A percentile compares a stretch with the other conserved stretches of the same genome.
These are phyloP conservation scores for Drosophila ananassae DNA, from an alignment of 1,140 invertebrate species.

Conservation along the genomic window DNA sequence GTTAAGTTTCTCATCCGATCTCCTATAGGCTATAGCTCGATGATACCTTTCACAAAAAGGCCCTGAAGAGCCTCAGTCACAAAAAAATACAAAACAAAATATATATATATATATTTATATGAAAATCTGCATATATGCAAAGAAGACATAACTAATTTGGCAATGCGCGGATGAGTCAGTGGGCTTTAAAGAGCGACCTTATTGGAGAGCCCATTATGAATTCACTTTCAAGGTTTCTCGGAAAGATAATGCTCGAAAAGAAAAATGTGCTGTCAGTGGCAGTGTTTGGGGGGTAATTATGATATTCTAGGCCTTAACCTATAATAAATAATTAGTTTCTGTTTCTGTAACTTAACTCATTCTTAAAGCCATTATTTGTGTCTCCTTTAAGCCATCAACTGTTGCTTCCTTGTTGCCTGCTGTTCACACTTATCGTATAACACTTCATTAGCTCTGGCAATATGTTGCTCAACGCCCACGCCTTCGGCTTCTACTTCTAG, in stretches of 20 bases:
- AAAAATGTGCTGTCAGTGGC: conserved; percentile 30
- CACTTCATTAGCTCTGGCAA: conserved; percentile 71
- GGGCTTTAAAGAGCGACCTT: conserved; percentile 26
- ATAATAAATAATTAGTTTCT: background rate
- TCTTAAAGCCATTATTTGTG: conserved; percentile 10
- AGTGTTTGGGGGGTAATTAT: conserved; percentile 19
- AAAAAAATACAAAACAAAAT: background rate
- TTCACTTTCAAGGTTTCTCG: conserved; percentile 54
- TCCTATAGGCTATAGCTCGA: conserved; percentile 1
- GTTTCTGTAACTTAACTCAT: no score
- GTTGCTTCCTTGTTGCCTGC: conserved; percentile 66
- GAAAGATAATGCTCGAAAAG: conserved; percentile 44
- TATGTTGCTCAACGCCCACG: conserved; percentile 66
- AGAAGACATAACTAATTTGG: conserved; percentile 42
- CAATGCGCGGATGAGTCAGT: conserved; percentile 45
- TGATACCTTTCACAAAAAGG: conserved; percentile 70
- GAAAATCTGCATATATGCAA: conserved; percentile 28
- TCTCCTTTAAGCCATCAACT: conserved; percentile 34
- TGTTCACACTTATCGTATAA: conserved; percentile 73
- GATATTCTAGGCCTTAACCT: conserved; percentile 39
- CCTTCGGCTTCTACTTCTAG: background rate
- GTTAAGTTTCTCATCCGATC: background rate
- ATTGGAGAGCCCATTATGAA: conserved; percentile 46
- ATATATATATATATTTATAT: background rate
- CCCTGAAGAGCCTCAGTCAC: background rate